A percentile compares a stretch with the other conserved stretches of the same genome.
Evolutionary conservation across 2,113 vertebrate genomes (phyloP).

Genomic region (Esox niger): DNA sequence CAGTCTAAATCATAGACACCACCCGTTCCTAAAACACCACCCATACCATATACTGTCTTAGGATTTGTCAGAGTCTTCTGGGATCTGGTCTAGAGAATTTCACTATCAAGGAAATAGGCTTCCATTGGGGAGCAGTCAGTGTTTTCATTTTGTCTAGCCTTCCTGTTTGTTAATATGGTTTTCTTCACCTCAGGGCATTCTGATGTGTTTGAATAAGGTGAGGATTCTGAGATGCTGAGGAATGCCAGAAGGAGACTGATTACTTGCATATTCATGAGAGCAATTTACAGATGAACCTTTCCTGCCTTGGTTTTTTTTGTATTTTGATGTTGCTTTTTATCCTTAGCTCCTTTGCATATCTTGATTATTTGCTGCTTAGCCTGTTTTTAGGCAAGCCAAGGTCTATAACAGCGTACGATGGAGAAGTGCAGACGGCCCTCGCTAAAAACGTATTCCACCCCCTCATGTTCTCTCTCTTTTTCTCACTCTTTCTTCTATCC

Average conservation of each 20-base stretch:
- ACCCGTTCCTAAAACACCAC: no score
- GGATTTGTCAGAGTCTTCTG: no score
- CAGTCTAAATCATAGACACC: no score
- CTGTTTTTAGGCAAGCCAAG: slow-evolving; percentile 31
- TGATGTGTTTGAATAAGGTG: slow-evolving; percentile 42
- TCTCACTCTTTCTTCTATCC: no score
- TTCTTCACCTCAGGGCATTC: slow-evolving; percentile 30
- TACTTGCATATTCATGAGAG: slow-evolving; percentile 37
- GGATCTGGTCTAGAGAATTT: no score
- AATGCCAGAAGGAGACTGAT: slow-evolving; percentile 27
- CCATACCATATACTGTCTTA: no score
- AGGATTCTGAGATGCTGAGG: slow-evolving; percentile 8
- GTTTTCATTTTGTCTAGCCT: slow-evolving; percentile 51
- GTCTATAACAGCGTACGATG: slow-evolving; percentile 33
- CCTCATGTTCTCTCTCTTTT: slow-evolving; percentile 3
- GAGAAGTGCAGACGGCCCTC: slow-evolving; percentile 40
- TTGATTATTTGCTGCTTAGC: slow-evolving; percentile 10
- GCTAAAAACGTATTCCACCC: slow-evolving; percentile 33
- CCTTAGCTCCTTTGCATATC: neutral
- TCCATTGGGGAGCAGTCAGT: neutral
- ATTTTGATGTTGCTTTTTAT: no score
- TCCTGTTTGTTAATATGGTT: slow-evolving; percentile 44
- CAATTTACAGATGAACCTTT: slow-evolving; percentile 3
- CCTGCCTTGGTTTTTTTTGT: slow-evolving; percentile 9
- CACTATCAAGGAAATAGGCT: no score